These are phyloP conservation scores for Heliconius ismenius DNA, from an alignment of 2,888 invertebrate genomes.

Conservation along the genomic window DNA sequence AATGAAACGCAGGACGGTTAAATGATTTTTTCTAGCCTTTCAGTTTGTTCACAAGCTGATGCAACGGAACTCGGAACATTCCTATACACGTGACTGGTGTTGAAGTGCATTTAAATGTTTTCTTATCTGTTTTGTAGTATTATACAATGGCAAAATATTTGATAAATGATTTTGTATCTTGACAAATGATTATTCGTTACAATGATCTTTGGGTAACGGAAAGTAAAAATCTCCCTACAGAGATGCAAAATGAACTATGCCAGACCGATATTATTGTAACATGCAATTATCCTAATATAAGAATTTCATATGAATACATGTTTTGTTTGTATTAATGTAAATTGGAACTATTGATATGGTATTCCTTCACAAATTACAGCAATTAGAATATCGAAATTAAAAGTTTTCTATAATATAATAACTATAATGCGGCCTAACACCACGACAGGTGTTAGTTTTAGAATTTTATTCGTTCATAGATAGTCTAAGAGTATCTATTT, in stretches of 20 bases:
- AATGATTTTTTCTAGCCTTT: conserved; percentile 77
- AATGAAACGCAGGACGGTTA: conserved; percentile 68
- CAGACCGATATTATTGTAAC: conserved; percentile 37
- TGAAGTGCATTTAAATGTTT: conserved; percentile 62
- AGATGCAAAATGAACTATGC: not conserved
- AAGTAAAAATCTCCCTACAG: not conserved
- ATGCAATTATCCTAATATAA: conserved; percentile 30
- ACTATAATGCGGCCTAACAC: not conserved
- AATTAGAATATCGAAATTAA: conserved; percentile 25
- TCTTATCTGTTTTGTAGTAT: conserved; percentile 39
- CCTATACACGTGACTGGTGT: conserved; percentile 67
- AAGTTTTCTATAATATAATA: conserved; percentile 55
- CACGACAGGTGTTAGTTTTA: not conserved
- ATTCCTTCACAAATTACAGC: not conserved
- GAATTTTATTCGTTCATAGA: not conserved
- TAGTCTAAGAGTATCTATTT: conserved; percentile 1
- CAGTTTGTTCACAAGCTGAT: conserved; percentile 72
- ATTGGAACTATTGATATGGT: not conserved
- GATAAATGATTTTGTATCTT: not conserved
- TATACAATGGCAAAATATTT: too few relatives aligned
- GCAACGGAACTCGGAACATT: conserved; percentile 55
- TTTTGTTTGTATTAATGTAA: not conserved
- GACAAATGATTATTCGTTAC: not conserved
- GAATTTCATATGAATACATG: not conserved
- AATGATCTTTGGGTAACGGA: not conserved